Conservation (phyloP, 2,888 invertebrate genomes). For the Heliconius ethilla region DNA sequence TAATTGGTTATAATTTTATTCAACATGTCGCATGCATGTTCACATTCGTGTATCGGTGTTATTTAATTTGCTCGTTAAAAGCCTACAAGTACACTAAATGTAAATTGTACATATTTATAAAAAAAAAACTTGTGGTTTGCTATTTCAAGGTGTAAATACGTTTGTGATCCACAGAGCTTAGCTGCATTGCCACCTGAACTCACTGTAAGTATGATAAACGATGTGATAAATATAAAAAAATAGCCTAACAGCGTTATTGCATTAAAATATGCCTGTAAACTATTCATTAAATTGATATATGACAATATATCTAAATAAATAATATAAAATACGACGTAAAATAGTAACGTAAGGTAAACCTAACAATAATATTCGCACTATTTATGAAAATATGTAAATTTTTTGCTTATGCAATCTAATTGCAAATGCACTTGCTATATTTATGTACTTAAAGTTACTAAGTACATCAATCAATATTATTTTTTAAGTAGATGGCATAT, state of each 20-base stretch:
- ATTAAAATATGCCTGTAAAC: background rate
- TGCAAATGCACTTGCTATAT: background rate
- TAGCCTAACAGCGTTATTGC: background rate
- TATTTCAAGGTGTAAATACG: constrained; percentile 75
- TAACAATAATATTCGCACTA: background rate
- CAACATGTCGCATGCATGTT: constrained; percentile 48
- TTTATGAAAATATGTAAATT: background rate
- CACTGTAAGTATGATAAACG: constrained; percentile 85
- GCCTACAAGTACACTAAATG: constrained; percentile 35
- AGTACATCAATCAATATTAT: background rate
- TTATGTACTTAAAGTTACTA: background rate
- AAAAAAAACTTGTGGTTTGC: constrained; percentile 44
- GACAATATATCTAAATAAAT: background rate
- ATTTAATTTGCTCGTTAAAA: constrained; percentile 34
- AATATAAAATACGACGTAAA: constrained; percentile 2
- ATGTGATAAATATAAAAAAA: constrained; percentile 12
- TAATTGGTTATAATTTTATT: constrained; percentile 52
- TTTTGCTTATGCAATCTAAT: constrained; percentile 12
- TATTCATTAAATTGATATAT: background rate
- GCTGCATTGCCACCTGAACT: constrained; percentile 90
- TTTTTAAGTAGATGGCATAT: background rate
- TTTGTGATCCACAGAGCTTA: constrained; percentile 88
- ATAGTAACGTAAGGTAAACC: background rate
- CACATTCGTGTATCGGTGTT: constrained; percentile 42
- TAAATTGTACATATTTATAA: constrained; percentile 39